Base-by-base conservation (phyloP, 2,797 vertebrate genomes). In the Tenualosa ilisha region DNA sequence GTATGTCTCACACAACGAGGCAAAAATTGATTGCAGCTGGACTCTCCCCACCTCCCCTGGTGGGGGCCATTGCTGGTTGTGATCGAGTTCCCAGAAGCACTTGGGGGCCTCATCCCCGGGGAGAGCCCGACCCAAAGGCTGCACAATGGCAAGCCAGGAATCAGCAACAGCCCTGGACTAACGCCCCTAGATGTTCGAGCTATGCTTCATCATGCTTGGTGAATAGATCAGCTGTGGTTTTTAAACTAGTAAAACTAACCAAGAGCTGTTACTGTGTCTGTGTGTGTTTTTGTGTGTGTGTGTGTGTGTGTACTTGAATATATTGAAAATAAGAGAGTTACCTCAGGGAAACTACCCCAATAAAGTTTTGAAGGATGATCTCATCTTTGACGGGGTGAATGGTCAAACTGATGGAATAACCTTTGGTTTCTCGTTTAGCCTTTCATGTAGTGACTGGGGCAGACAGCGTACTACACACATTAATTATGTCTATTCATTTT, bases 1-100 rank as follows among this genome's bases (percentile, higher is more conserved):
- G 61, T 46, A 11, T 59, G 50, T 31, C 54, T 83, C 50, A 85
- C 81, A 72, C 24, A 72, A 37, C 5, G 11, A 72, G 31, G 43
- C 15, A 72, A 54, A 87, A 79, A 87, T 24, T 51, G 82, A 85
- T 56, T 51, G 46, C 84, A 86, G 82, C 49, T 86, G 79, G 37
- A 46, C 40, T 43, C 40, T 83, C 53, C 43, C 81, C 11, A 3
- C 31, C 63, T 72, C 54, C 72, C 68, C 72, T 2, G n/a, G 68
- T 6, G 51, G 54, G 37, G 54, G 22, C 15, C 20, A 61, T 84
- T 9, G 49, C 79, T 51, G 54, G 82, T 84, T 11, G n/a, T 53
- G 24, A 63, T 81, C 1, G 22, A 20, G 24, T 82, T 82, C 84
- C n/a, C 79, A 83, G 84, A 79, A 79, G 72, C 72, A 79, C 72